These are phyloP conservation scores for Drosophila gaucha DNA, from an alignment of 2,888 invertebrate genomes.

Conservation along the genomic window DNA sequence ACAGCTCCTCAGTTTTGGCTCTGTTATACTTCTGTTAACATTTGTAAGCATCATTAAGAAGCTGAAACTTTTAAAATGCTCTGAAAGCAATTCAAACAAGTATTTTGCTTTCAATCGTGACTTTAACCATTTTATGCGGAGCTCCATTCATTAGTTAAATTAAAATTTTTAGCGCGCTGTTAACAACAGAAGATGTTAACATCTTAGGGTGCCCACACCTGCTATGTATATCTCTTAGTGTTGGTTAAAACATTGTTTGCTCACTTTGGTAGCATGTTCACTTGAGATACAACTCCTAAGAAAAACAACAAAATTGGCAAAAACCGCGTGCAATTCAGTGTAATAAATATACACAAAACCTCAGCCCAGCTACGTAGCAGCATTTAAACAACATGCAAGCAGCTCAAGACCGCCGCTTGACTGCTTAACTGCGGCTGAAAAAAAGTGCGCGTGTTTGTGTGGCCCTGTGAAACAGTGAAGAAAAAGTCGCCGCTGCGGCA, in stretches of 20 bases:
- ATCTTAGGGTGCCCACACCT: constrained; percentile 23
- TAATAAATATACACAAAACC: constrained; percentile 23
- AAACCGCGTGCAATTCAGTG: constrained; percentile 53
- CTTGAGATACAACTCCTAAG: constrained; percentile 39
- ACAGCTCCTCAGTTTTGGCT: constrained; percentile 17
- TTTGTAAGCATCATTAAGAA: neutral
- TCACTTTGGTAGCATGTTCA: constrained; percentile 35
- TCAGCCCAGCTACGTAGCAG: neutral
- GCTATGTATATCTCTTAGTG: constrained; percentile 3
- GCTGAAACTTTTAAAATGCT: neutral
- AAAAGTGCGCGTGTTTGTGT: constrained; percentile 59
- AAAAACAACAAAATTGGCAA: constrained; percentile 56
- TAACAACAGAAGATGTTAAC: constrained; percentile 17
- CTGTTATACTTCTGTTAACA: neutral
- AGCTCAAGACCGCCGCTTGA: neutral
- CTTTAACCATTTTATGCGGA: too few relatives aligned
- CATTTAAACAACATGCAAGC: constrained; percentile 34
- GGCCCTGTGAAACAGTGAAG: constrained; percentile 29
- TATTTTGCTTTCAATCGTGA: too few relatives aligned
- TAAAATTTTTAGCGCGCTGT: constrained; percentile 11
- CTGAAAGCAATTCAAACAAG: neutral
- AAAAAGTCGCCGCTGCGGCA: constrained; percentile 40
- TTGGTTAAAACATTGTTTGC: constrained; percentile 24
- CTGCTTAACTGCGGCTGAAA: constrained; percentile 33
- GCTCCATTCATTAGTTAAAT: too few relatives aligned